Base-by-base conservation (phyloP, 2,797 vertebrate genomes). In the Choloepus didactylus region DNA sequence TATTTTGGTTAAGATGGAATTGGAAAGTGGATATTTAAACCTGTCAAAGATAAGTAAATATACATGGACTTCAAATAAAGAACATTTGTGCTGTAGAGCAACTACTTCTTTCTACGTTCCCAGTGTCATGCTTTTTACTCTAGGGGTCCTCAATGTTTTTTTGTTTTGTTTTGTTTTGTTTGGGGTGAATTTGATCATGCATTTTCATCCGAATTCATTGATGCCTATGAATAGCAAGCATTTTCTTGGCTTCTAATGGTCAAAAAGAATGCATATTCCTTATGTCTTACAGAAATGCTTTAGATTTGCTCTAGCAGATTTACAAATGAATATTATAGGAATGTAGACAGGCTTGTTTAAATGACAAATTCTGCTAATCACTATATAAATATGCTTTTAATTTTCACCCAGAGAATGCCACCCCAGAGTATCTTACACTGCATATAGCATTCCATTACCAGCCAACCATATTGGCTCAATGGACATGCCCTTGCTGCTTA, bases 331-430 rank as follows among this genome's bases (percentile, higher is more conserved):
- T 85, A 25, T 21, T 95, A 54, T 89, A 92, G 62, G 14, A 92
- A 85, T 96, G 72, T 46, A 85, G 93, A 73, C 69, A 87, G 87
- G 10, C 54, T 98, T 97, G 69, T 97, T 97, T 86, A 69, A 97
- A 96, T 92, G 97, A 97, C 96, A 97, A 94, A 96, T 76, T 91
- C 8, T 19, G 21, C 92, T 97, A 97, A 96, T 97, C 41, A 86
- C 88, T 62, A 95, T 97, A 80, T 21, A 91, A 76, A 59, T 93
- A 70, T 9, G 10, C 91, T 96, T 97, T 98, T 96, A 90, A 87
- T 96, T 89, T 97, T 89, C 72, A 90, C 15, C 96, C 95, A 96
- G 82, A 96, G 97, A 95, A 97, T 94, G 62, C 81, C 96, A 81
- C 51, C 64, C 51, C 95, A 87, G 80, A 91, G 77, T 95, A 75